Percentiles rank a stretch among this genome's conserved stretches.
These are phyloP conservation scores for Cephalopterus ornatus DNA, from an alignment of 2,113 vertebrate species.

Conservation along the genomic window DNA sequence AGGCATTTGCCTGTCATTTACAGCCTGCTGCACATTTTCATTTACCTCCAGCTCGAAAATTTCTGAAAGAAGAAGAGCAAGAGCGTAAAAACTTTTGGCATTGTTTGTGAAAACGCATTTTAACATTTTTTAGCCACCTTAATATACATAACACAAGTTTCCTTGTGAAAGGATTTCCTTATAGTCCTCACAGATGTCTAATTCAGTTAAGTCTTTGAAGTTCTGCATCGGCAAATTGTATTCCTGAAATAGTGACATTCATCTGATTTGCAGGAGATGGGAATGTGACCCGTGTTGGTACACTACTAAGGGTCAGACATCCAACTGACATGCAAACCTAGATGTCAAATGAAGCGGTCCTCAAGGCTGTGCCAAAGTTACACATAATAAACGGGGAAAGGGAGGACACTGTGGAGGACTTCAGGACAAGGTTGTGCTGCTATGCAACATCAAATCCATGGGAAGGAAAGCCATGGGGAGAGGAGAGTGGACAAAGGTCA, in stretches of 20 bases:
- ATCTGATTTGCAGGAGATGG: neutral
- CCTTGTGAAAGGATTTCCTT: neutral
- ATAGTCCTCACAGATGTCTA: neutral
- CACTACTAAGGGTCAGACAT: neutral
- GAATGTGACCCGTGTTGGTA: neutral
- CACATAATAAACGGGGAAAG: neutral
- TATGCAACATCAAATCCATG: neutral
- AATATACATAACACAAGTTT: neutral
- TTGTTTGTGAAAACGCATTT: neutral
- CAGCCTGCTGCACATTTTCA: constrained; percentile 76
- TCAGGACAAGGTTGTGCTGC: neutral
- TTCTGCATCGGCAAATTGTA: neutral
- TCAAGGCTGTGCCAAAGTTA: neutral
- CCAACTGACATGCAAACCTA: neutral
- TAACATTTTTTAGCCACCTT: neutral
- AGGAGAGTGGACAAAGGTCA: neutral
- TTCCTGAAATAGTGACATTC: neutral
- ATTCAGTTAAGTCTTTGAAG: neutral
- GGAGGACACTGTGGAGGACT: neutral
- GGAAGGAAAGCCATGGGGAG: neutral
- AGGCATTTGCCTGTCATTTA: constrained; percentile 90
- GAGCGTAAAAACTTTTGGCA: neutral
- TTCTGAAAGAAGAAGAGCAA: constrained; percentile 71
- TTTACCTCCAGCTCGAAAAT: constrained; percentile 88
- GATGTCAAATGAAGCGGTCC: neutral